A percentile compares a stretch with the other conserved stretches of the same genome.
Conservation (phyloP, 1,140 invertebrate species). For the Sminthurinus signatus region DNA sequence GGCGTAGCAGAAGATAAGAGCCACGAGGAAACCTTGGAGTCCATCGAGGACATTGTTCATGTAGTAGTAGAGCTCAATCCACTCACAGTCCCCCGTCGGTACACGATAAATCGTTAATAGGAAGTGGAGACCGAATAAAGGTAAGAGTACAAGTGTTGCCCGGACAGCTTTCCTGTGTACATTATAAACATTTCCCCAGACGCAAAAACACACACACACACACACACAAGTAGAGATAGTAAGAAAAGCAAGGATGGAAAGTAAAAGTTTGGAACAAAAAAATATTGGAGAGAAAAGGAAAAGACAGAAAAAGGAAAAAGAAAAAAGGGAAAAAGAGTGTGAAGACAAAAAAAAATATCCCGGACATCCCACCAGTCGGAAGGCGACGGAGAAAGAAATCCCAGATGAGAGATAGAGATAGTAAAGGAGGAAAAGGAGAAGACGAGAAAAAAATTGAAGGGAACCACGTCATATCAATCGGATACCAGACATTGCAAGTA, state of each 20-base stretch:
- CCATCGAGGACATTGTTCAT: slow-evolving; percentile 48
- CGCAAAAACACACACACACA: no score
- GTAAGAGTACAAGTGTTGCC: slow-evolving; percentile 54
- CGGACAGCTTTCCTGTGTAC: slow-evolving; percentile 52
- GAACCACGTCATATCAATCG: no score
- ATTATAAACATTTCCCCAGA: not conserved
- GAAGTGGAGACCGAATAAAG: slow-evolving; percentile 55
- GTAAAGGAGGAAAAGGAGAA: no score
- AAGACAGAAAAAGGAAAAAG: no score
- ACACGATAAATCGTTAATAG: slow-evolving; percentile 53
- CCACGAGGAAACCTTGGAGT: slow-evolving; percentile 47
- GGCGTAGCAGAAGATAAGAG: slow-evolving; percentile 53
- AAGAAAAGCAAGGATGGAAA: not conserved
- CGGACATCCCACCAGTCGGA: no score
- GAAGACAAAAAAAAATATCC: no score
- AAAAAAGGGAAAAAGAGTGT: no score
- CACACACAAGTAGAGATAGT: not conserved
- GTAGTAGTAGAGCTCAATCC: slow-evolving; percentile 46
- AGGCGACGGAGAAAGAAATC: no score
- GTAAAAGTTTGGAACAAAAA: not conserved
- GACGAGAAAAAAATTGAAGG: no score
- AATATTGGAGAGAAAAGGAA: no score
- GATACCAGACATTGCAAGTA: no score
- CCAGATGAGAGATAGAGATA: no score
- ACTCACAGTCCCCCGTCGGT: slow-evolving; percentile 41